These are phyloP conservation scores for Huso huso DNA, from an alignment of 2,797 vertebrate genomes.

Conservation along the genomic window DNA sequence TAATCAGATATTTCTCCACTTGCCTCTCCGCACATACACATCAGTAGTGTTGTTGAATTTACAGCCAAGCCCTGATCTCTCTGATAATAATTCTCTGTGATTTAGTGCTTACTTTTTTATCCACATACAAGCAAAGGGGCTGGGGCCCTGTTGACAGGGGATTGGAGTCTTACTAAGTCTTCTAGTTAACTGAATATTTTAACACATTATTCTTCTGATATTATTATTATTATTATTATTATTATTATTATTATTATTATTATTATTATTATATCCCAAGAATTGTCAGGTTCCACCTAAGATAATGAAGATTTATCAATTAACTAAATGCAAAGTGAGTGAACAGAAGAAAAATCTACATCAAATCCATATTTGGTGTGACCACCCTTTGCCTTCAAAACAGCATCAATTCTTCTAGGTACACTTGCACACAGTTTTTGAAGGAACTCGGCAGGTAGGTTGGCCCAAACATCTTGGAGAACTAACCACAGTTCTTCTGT, in stretches of 20 bases:
- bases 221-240: too few species aligned
- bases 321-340: too few species aligned
- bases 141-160: slow-evolving; percentile 26
- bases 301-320: slow-evolving; percentile 15
- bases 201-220: slow-evolving; percentile 14
- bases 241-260: too few species aligned
- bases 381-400: too few species aligned
- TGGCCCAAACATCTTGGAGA: too few species aligned
- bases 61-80: slow-evolving; percentile 46
- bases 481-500: too few species aligned
- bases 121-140: slow-evolving; percentile 38
- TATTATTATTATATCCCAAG: background rate
- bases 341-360: too few species aligned
- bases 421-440: too few species aligned
- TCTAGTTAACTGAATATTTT: slow-evolving; percentile 12
- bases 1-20: slow-evolving; percentile 67
- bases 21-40: slow-evolving; percentile 36
- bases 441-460: too few species aligned
- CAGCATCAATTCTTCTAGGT: too few species aligned
- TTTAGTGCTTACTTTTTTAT: slow-evolving; percentile 36
- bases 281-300: background rate
- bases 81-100: slow-evolving; percentile 40
- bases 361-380: too few species aligned
- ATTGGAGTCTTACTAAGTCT: slow-evolving; percentile 11
- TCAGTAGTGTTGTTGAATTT: slow-evolving; percentile 55